These are phyloP conservation scores for Agonopterix arenella DNA, from an alignment of 2,888 invertebrate genomes.

Conservation along the genomic window DNA sequence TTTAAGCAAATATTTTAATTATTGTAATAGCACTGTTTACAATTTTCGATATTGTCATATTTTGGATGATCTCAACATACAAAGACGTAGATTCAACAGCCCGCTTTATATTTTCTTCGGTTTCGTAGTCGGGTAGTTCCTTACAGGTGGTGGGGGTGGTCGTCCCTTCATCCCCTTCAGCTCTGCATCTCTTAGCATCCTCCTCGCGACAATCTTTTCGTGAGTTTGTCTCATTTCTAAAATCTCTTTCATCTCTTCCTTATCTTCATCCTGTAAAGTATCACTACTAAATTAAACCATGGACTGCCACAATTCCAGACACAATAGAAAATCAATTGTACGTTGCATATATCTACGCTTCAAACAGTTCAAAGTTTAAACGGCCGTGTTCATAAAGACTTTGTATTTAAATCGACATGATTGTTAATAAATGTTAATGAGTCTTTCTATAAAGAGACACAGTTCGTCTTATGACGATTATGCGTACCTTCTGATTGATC, in stretches of 20 bases:
- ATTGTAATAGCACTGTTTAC: too few species aligned
- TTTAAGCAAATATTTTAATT: too few species aligned
- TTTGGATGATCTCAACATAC: too few species aligned
- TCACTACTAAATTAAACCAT: too few species aligned
- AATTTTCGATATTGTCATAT: too few species aligned
- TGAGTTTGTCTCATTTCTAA: conserved; percentile 93
- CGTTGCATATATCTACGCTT: too few species aligned
- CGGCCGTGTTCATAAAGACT: too few species aligned
- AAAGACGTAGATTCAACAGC: too few species aligned
- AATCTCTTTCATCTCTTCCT: conserved; percentile 96
- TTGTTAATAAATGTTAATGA: too few species aligned
- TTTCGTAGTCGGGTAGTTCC: conserved; percentile 52
- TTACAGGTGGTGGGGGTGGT: conserved; percentile 24
- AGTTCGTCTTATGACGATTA: not conserved
- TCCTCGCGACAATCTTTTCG: conserved; percentile 85
- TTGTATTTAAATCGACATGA: not conserved
- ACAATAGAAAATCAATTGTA: too few species aligned
- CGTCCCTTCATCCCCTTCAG: conserved; percentile 35
- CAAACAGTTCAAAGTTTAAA: too few species aligned
- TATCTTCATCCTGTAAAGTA: conserved; percentile 87
- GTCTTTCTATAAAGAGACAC: not conserved
- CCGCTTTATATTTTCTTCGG: conserved; percentile 14
- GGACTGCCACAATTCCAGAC: too few species aligned
- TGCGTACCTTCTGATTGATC: conserved; percentile 89
- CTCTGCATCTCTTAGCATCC: conserved; percentile 59